phyloP scores from a whole-genome alignment of 2,113 vertebrate species.

The Phoenicopterus ruber region DNA sequence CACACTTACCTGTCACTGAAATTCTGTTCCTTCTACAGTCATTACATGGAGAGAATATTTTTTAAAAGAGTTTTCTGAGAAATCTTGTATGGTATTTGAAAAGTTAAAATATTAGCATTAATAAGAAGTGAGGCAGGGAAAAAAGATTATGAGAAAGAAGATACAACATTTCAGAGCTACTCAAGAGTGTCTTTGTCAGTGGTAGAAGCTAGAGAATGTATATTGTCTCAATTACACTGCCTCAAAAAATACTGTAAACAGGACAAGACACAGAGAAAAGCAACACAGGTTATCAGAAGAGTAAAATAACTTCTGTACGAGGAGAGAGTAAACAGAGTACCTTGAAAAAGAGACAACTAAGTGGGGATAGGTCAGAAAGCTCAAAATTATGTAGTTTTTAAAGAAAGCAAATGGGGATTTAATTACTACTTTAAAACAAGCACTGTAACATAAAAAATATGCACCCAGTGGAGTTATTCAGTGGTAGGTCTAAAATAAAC shows the following conservation, averaged over 20 bases:
- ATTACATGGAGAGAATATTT: neutral
- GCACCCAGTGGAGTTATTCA: neutral
- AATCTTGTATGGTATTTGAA: neutral
- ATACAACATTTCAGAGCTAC: neutral
- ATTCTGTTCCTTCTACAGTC: neutral
- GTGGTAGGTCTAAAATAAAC: neutral
- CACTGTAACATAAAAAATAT: neutral
- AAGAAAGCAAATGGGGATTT: neutral
- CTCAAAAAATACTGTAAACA: neutral
- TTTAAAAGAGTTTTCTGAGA: neutral
- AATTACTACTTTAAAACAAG: neutral
- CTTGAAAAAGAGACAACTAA: neutral
- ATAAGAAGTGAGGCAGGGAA: neutral
- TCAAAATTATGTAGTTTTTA: neutral
- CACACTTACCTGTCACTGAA: neutral
- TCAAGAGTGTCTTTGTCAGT: neutral
- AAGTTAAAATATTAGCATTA: neutral
- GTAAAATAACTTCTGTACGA: neutral
- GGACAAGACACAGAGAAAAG: neutral
- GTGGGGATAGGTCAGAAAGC: neutral
- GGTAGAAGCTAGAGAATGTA: neutral
- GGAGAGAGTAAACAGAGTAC: neutral
- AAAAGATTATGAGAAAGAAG: neutral
- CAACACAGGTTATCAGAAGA: neutral
- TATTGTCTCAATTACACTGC: neutral